Evolutionary conservation across 2,888 invertebrate genomes (phyloP).

Genomic region (Mactromeris polynyma): DNA sequence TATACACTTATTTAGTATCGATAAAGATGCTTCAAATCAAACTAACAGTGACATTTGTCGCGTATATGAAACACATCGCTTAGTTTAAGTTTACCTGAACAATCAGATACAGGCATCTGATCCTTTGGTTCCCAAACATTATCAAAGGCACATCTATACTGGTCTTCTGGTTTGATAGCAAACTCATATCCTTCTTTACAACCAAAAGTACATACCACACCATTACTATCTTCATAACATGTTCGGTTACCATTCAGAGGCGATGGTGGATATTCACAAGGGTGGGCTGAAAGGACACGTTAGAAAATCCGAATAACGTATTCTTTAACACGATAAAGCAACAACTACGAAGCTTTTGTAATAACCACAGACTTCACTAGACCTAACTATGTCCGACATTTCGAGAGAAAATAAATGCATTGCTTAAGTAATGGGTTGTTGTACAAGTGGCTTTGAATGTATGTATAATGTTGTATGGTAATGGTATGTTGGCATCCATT

Average conservation of each 20-base stretch:
- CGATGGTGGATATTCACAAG: constrained; percentile 88
- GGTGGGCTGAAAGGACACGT: constrained; percentile 83
- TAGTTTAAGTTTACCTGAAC: constrained; percentile 87
- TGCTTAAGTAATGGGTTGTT: too few relatives aligned
- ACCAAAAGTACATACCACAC: constrained; percentile 89
- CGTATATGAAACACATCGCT: background rate
- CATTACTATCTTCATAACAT: constrained; percentile 87
- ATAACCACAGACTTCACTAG: too few relatives aligned
- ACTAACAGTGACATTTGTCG: too few relatives aligned
- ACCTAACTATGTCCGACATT: too few relatives aligned
- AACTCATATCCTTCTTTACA: constrained; percentile 90
- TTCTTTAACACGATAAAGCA: too few relatives aligned
- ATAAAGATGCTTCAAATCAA: too few relatives aligned
- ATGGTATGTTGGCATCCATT: too few relatives aligned
- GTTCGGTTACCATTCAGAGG: constrained; percentile 88
- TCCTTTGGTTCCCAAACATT: constrained; percentile 87
- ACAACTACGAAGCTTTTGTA: too few relatives aligned
- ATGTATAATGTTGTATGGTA: too few relatives aligned
- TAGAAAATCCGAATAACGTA: background rate
- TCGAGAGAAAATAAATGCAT: too few relatives aligned
- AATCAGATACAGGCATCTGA: constrained; percentile 89
- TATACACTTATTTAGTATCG: too few relatives aligned
- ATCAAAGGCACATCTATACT: constrained; percentile 87
- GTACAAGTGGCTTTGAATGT: too few relatives aligned
- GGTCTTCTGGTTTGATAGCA: constrained; percentile 87